Conservation (phyloP, 2,113 vertebrate genomes). For the Labrus mixtus region DNA sequence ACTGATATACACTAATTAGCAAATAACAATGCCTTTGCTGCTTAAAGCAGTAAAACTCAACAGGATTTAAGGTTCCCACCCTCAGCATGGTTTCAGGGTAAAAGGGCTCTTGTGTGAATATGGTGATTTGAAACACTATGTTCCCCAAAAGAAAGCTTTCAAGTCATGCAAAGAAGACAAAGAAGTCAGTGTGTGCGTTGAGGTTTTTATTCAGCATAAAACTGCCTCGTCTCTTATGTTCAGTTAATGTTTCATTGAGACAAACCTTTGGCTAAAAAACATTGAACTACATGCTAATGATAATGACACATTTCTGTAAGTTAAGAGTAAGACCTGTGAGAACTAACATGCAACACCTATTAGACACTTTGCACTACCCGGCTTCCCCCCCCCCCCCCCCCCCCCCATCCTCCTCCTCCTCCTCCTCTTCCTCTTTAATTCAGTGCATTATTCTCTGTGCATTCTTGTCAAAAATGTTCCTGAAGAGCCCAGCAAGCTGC, state of each 20-base stretch:
- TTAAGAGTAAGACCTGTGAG: conserved; percentile 30
- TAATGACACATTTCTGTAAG: conserved; percentile 17
- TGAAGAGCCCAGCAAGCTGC: conserved; percentile 87
- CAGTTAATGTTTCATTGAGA: conserved; percentile 16
- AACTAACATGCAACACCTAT: conserved; percentile 61
- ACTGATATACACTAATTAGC: no score
- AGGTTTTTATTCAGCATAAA: conserved; percentile 39
- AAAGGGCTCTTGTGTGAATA: background rate
- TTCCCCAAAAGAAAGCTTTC: conserved; percentile 6
- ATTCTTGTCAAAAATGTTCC: conserved; percentile 85
- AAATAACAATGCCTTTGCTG: no score
- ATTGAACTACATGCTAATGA: conserved; percentile 49
- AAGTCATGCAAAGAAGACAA: conserved; percentile 31
- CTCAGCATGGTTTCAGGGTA: background rate
- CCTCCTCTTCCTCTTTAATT: background rate
- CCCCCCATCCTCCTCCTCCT: background rate
- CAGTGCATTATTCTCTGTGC: conserved; percentile 68
- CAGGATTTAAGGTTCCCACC: background rate
- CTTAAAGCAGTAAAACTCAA: background rate
- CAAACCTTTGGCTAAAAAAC: conserved; percentile 32
- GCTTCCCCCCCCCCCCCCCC: background rate
- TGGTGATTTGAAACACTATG: background rate
- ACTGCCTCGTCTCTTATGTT: conserved; percentile 12
- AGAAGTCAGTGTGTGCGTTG: conserved; percentile 21
- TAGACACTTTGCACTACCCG: background rate